Evolutionary conservation across 2,113 vertebrate species (phyloP).

Genomic region (Poeciliopsis retropinna): DNA sequence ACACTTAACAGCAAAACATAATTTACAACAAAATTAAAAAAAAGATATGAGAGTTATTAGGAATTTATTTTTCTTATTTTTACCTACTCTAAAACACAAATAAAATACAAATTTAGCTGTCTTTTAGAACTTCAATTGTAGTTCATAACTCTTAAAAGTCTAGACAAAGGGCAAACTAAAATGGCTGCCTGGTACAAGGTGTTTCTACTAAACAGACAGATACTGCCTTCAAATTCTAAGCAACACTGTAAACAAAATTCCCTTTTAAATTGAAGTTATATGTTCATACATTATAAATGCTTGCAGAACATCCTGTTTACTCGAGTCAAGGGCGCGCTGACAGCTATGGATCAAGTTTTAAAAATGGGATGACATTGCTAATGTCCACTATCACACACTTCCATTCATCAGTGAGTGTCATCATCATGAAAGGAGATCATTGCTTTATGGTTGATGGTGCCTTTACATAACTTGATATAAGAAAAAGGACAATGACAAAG

Average conservation of each 20-base stretch:
- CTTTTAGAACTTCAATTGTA: no score
- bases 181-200: not conserved
- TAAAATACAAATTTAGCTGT: no score
- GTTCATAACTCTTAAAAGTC: not conserved
- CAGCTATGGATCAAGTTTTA: slow-evolving; percentile 22
- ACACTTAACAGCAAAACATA: no score
- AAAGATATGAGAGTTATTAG: no score
- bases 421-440: slow-evolving; percentile 10
- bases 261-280: not conserved
- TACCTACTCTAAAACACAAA: no score
- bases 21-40: no score
- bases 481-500: not conserved
- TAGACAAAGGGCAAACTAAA: not conserved
- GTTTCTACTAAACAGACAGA: not conserved
- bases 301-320: slow-evolving; percentile 14
- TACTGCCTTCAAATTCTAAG: not conserved
- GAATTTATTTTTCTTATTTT: no score
- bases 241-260: not conserved
- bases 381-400: slow-evolving; percentile 8
- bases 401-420: slow-evolving; percentile 14
- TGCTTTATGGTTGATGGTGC: slow-evolving; percentile 15
- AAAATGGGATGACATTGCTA: slow-evolving; percentile 12
- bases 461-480: slow-evolving; percentile 1
- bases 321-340: slow-evolving; percentile 26
- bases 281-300: not conserved